Conservation (phyloP, 2,888 invertebrate species). For the Chrysolina oricalcia region DNA sequence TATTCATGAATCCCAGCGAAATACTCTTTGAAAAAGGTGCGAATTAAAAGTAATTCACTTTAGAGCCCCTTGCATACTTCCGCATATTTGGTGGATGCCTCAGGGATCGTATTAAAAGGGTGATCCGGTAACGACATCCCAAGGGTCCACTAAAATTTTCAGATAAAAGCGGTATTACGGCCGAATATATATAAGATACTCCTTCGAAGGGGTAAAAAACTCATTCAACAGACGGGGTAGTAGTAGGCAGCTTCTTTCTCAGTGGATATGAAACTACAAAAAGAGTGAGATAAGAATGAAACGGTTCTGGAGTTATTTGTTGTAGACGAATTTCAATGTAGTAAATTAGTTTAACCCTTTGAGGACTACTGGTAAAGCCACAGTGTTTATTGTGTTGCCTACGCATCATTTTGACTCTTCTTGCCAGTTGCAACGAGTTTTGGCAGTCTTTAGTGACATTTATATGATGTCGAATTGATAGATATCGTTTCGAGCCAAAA, state of each 20-base stretch:
- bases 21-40: not conserved
- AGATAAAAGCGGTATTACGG: conserved; percentile 6
- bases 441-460: too few relatives aligned
- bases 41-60: not conserved
- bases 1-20: not conserved
- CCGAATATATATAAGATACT: not conserved
- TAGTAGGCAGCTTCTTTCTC: not conserved
- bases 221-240: not conserved
- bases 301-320: too few relatives aligned
- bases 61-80: not conserved
- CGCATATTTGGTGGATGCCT: conserved; percentile 8
- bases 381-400: too few relatives aligned
- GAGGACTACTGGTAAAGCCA: too few relatives aligned
- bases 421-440: too few relatives aligned
- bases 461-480: too few relatives aligned
- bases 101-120: not conserved
- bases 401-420: too few relatives aligned
- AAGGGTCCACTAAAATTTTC: not conserved
- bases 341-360: too few relatives aligned
- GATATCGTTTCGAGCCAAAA: too few relatives aligned
- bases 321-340: too few relatives aligned
- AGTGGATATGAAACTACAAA: not conserved
- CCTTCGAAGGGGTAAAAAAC: not conserved
- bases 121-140: not conserved
- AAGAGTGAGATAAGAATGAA: too few relatives aligned